Base-by-base conservation (phyloP, 2,888 invertebrate species). In the Norana najaformis region DNA sequence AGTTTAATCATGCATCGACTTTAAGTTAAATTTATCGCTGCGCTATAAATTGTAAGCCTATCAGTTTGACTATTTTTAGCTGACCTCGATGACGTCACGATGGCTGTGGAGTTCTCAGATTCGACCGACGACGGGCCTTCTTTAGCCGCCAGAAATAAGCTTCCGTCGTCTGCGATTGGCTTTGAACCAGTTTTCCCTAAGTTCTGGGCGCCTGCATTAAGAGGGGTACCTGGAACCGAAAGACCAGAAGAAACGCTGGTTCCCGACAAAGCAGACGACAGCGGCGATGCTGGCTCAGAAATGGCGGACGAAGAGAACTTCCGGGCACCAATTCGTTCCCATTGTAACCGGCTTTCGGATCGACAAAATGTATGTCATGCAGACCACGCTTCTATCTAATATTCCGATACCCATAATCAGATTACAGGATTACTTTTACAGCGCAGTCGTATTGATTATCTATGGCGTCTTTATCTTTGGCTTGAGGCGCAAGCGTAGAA, bases 211-310 rank as follows among this genome's bases (percentile, higher is more conserved):
- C 35, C 35, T 35, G 85, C 85, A 23, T 37, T 85, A 6, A 23
- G 85, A 35, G 85, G 85, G 2, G 69, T 69, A n/a, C 69, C 85
- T 36, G 85, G 85, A 85, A 37, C 85, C 20, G 34, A n/a, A 37
- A 18, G 35, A 36, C 13, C 85, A 36, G 85, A 85, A 30, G 85
- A 85, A 35, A 23, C 85, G 35, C 36, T 37, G 85, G 85, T 36
- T 37, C 36, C 36, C 16, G 85, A 85, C 47, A 37, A 88, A n/a
- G 90, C 53, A 30, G 90, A 85, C 13, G 91, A 91, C 88, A 91
- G 90, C 39, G 90, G 89, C 36, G 91, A 91, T 88, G 91, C 90
- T 47, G 91, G 89, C 18, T 89, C 91, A 16, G 91, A 91, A 13
- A 85, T 91, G 35, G 89, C 82, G 83, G 90, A 88, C 37, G 89